Conservation (phyloP, 2,888 invertebrate genomes). For the Drosophila subquinaria region DNA sequence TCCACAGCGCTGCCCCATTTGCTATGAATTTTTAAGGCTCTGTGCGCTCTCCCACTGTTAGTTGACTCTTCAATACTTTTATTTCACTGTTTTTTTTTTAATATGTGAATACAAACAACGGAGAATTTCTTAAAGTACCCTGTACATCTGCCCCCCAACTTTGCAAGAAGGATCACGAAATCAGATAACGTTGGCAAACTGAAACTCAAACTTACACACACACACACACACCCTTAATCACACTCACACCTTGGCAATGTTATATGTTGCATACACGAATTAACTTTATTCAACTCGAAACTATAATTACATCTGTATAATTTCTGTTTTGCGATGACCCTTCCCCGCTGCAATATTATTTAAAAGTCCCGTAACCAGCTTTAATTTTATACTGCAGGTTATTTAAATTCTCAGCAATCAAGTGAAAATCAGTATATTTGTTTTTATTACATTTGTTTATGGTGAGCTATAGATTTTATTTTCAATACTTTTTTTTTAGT, state of each 20-base stretch:
- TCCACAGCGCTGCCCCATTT: constrained; percentile 33
- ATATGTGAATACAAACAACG: constrained; percentile 32
- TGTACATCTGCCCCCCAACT: constrained; percentile 14
- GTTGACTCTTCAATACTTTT: constrained; percentile 54
- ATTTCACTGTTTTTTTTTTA: constrained; percentile 9
- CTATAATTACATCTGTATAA: constrained; percentile 55
- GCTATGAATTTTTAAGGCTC: constrained; percentile 68
- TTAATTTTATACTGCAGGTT: constrained; percentile 35
- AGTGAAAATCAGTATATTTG: background rate
- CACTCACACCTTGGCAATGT: constrained; percentile 65
- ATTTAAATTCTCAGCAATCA: background rate
- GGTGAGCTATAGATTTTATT: constrained; percentile 3
- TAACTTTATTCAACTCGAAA: constrained; percentile 46
- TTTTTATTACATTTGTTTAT: constrained; percentile 2
- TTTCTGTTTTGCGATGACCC: constrained; percentile 56
- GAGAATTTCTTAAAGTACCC: constrained; percentile 18
- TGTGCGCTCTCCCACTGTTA: constrained; percentile 49
- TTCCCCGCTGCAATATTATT: constrained; percentile 14
- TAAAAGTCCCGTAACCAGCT: constrained; percentile 22
- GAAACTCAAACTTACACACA: constrained; percentile 23
- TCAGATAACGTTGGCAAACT: constrained; percentile 41
- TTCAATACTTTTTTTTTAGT: constrained; percentile 15
- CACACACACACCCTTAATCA: constrained; percentile 25
- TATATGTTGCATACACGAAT: constrained; percentile 56
- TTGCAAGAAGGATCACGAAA: constrained; percentile 19